Conservation (phyloP, 1,140 invertebrate genomes). For the Aphelinus atriplicis region DNA sequence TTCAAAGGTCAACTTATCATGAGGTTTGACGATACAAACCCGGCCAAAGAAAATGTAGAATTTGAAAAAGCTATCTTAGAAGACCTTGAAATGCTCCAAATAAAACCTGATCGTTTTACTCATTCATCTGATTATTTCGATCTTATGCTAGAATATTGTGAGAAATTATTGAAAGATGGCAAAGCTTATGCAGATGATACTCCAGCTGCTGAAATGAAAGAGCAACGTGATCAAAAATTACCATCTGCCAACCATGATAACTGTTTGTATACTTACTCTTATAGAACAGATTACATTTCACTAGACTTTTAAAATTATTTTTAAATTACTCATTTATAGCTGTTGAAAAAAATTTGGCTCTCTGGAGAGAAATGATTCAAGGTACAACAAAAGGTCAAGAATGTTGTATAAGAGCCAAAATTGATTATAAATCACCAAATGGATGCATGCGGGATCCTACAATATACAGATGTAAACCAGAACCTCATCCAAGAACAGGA, state of each 20-base stretch:
- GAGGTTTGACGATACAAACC: constrained; percentile 99
- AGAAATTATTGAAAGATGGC: constrained; percentile 85
- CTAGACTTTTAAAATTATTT: constrained; percentile 24
- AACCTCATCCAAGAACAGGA: constrained; percentile 92
- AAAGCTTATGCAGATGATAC: constrained; percentile 98
- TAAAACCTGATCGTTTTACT: constrained; percentile 93
- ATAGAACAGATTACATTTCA: constrained; percentile 29
- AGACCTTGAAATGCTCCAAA: constrained; percentile 90
- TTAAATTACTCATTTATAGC: constrained; percentile 67
- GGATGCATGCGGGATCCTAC: constrained; percentile 99
- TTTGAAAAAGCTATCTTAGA: constrained; percentile 98
- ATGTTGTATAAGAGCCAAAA: constrained; percentile 96
- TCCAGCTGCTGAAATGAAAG: constrained; percentile 93
- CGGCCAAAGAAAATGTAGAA: constrained; percentile 98
- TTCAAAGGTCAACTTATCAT: constrained; percentile 97
- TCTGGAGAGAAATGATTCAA: constrained; percentile 97
- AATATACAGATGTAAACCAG: constrained; percentile 98
- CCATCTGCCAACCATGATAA: constrained; percentile 90
- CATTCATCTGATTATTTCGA: constrained; percentile 99
- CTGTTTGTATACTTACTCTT: constrained; percentile 66
- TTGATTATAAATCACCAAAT: constrained; percentile 96
- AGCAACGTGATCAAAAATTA: constrained; percentile 88
- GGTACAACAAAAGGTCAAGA: constrained; percentile 82
- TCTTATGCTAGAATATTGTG: constrained; percentile 87
- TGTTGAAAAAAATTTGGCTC: constrained; percentile 84